Conservation (phyloP, 1,140 invertebrate species). For the Elymnias hypermnestra region DNA sequence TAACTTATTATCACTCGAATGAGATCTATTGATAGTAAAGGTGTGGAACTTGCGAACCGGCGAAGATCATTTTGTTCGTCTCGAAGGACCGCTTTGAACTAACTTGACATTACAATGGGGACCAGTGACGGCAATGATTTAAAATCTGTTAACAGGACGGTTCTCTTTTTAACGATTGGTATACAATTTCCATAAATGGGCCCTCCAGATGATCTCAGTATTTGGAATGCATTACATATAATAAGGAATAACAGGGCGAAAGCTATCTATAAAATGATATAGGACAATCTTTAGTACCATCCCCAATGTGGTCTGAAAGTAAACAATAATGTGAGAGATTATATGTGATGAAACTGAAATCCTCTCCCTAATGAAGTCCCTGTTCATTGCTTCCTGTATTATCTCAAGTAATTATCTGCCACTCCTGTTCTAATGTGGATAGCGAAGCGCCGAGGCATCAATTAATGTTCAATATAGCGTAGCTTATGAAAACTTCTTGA, state of each 20-base stretch:
- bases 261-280: slow-evolving; percentile 23
- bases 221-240: slow-evolving; percentile 48
- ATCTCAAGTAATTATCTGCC: slow-evolving; percentile 59
- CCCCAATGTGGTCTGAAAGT: slow-evolving; percentile 26
- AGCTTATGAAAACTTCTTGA: slow-evolving; percentile 24
- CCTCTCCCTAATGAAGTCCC: slow-evolving; percentile 47
- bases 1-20: slow-evolving; percentile 75
- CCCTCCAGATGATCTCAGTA: slow-evolving; percentile 58
- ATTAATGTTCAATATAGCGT: slow-evolving; percentile 30
- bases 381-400: slow-evolving; percentile 51
- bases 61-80: slow-evolving; percentile 72
- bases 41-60: slow-evolving; percentile 64
- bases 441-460: slow-evolving; percentile 35
- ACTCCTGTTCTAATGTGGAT: slow-evolving; percentile 26
- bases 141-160: slow-evolving; percentile 75
- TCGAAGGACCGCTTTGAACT: slow-evolving; percentile 69
- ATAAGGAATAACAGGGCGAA: slow-evolving; percentile 45
- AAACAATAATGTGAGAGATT: slow-evolving; percentile 49
- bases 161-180: slow-evolving; percentile 74
- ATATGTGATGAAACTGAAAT: slow-evolving; percentile 49
- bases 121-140: slow-evolving; percentile 71
- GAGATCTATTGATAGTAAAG: slow-evolving; percentile 71
- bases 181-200: slow-evolving; percentile 74
- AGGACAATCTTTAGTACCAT: slow-evolving; percentile 8
- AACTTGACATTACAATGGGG: slow-evolving; percentile 72